Evolutionary conservation across 2,113 vertebrate genomes (phyloP), one percentile per base, ranked within the genome.

Genomic region (Bufo gargarizans): DNA sequence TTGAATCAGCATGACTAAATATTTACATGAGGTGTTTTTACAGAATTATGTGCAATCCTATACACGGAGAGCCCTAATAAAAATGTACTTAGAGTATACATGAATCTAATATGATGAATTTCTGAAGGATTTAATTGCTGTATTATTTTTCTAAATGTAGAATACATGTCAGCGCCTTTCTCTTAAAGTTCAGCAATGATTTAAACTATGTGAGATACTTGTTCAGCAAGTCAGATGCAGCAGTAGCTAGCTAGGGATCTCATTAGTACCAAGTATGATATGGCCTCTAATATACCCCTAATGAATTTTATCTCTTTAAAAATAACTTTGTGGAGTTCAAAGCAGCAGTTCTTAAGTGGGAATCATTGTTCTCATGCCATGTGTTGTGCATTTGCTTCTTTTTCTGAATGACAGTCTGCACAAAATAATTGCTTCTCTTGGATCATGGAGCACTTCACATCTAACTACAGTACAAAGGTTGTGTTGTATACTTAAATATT

Each of bases 181-280:
- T 67, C 72, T 65, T 63, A 86, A 77, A 86, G 72, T 58, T 86
- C 77, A 86, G 11, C 43, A n/a, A 9, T 61, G 45, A 86, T 86
- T 77, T 86, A 77, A 77, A 50, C 20, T 50, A 20, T 59, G 19
- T 50, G 33, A 85, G 59, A 58, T 77, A 61, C 84, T 86, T 77
- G 56, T 58, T 86, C 84, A 86, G 84, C 84, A 77, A 77, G 56
- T 86, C 56, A 77, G 55, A 77, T 77, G 20, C 53, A 65, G 72
- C 58, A 14, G 45, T 77, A 74, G 56, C 84, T 77, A 77, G 72
- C 84, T 77, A 77, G 74, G 72, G 84, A 86, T 77, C 84, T 86
- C 84, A 86, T 86, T 86, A 86, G 72, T 49, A 77, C 56, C 16
- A 22, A 17, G 45, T 11, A 33, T 17, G 43, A 47, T 59, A 86